Base-by-base conservation (phyloP, 2,113 vertebrate genomes). In the Misgurnus mizolepis region DNA sequence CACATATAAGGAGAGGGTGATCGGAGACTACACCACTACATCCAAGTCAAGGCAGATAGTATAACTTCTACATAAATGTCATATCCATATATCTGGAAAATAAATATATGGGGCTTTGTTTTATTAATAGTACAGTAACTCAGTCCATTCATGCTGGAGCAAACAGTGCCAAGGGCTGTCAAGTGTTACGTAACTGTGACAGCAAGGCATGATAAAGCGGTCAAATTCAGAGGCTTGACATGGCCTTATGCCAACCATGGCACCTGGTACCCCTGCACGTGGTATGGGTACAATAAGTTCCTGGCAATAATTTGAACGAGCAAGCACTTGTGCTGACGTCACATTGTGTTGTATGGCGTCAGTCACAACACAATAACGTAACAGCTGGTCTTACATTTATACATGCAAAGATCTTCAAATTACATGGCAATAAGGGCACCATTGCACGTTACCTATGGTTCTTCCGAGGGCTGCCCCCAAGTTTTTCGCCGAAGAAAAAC, bases 231-330 rank as follows among this genome's bases (percentile, higher is more conserved):
- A 61, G 11, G 65, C 39, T 73, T 62, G 14, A 60, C 43, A 62
- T 72, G 61, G 81, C 66, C 14, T 53, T 43, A 50, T 49, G 75
- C 60, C 81, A 82, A 41, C 66, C 10, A n/a, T 64, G 53, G 34
- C 56, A 67, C 17, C n/a, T 45, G 15, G 43, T 43, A 43, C 40
- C 10, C 41, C 12, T 34, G 18, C 39, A 55, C 40, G 27, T 67
- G 47, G 62, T 67, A 76, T 67, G 40, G 73, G 83, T 73, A 86
- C 80, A 84, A 65, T 10, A 60, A 9, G 78, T 84, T 39, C 80
- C 83, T 49, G 34, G 43, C n/a, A 15, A 62, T 12, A 40, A 8
- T 4, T 4, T 12, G 10, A 11, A 64, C 76, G 67, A 58, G 12
- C 27, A 41, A 78, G 12, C n/a, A 14, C 11, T 49, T 17, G 27